Conservation (phyloP, 2,888 invertebrate genomes). For the Erebia epiphron region DNA sequence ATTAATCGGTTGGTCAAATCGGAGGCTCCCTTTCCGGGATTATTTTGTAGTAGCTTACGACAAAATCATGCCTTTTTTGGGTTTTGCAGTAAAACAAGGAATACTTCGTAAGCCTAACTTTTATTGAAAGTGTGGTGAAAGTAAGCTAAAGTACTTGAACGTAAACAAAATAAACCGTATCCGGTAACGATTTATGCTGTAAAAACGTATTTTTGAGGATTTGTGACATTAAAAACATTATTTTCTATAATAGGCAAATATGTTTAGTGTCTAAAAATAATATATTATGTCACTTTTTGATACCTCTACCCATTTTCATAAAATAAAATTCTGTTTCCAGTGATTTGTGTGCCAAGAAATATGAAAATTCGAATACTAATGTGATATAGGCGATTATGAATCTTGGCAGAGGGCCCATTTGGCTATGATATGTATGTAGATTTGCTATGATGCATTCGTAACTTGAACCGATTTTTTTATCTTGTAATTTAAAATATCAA, state of each 20-base stretch:
- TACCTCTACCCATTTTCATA: neutral
- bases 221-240: too few species aligned
- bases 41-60: neutral
- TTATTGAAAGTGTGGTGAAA: too few species aligned
- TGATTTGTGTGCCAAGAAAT: constrained; percentile 33
- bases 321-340: constrained; percentile 12
- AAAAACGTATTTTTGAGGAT: neutral
- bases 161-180: too few species aligned
- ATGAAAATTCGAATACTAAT: constrained; percentile 36
- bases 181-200: neutral
- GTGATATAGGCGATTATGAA: constrained; percentile 37
- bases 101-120: too few species aligned
- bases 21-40: neutral
- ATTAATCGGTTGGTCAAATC: neutral
- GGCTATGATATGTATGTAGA: constrained; percentile 28
- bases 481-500: neutral
- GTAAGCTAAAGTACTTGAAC: too few species aligned
- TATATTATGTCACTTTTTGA: too few species aligned
- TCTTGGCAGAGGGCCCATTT: constrained; percentile 38
- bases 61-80: neutral
- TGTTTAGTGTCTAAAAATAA: neutral
- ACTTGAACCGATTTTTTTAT: neutral
- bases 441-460: constrained; percentile 18
- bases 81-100: too few species aligned
- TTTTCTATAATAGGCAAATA: too few species aligned